Conservation (phyloP, 1,140 invertebrate species). For the Spodoptera frugiperda region DNA sequence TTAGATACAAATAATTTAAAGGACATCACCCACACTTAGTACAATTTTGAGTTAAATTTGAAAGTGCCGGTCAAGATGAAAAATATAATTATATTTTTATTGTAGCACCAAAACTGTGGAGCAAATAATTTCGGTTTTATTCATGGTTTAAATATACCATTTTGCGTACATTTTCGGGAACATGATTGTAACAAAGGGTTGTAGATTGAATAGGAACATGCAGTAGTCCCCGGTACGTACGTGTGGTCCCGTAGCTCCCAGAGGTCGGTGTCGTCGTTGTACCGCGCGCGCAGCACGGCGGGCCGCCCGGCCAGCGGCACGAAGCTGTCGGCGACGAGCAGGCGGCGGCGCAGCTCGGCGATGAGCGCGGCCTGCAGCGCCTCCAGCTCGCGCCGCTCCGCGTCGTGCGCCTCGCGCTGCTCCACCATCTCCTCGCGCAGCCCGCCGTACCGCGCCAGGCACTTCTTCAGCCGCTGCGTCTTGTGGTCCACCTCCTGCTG, state of each 20-base stretch:
- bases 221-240: constrained; percentile 46
- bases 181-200: too few relatives aligned
- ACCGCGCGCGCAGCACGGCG: constrained; percentile 92
- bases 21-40: too few relatives aligned
- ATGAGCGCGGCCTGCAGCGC: constrained; percentile 80
- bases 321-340: constrained; percentile 98
- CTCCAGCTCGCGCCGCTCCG: constrained; percentile 90
- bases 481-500: constrained; percentile 97
- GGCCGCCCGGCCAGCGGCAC: constrained; percentile 96
- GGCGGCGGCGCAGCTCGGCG: constrained; percentile 91
- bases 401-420: constrained; percentile 82
- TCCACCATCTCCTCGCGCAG: constrained; percentile 82
- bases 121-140: too few relatives aligned
- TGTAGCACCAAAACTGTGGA: too few relatives aligned
- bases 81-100: too few relatives aligned
- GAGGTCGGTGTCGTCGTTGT: constrained; percentile 95
- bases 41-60: too few relatives aligned
- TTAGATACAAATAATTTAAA: too few relatives aligned
- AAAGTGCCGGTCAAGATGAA: too few relatives aligned
- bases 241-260: constrained; percentile 89
- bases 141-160: too few relatives aligned
- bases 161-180: too few relatives aligned
- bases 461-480: constrained; percentile 90
- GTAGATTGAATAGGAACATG: not conserved
- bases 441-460: constrained; percentile 78